phyloP scores from a whole-genome alignment of 2,888 invertebrate genomes.

The Patella pellucida region DNA sequence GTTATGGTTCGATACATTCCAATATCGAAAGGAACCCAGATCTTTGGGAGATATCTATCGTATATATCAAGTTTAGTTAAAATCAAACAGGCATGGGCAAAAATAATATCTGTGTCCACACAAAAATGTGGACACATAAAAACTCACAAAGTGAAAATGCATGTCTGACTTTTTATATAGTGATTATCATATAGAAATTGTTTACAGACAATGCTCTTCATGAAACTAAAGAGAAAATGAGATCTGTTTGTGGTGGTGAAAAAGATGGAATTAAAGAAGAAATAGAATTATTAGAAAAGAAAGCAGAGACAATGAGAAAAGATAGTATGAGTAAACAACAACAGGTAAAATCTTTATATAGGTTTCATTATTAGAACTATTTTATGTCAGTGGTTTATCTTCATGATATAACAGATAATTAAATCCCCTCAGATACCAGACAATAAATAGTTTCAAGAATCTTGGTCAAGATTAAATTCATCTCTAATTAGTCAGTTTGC shows the following conservation, averaged over 20 bases:
- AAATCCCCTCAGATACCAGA: too few relatives aligned
- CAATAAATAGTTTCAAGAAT: too few relatives aligned
- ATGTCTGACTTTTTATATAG: not conserved
- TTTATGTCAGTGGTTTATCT: too few relatives aligned
- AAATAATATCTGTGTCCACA: too few relatives aligned
- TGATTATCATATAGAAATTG: not conserved
- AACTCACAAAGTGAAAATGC: not conserved
- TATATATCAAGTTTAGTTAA: too few relatives aligned
- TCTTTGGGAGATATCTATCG: too few relatives aligned
- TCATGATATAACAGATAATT: too few relatives aligned
- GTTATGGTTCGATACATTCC: too few relatives aligned
- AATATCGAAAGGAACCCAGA: too few relatives aligned
- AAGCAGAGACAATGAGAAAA: conserved; percentile 13
- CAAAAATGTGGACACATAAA: not conserved
- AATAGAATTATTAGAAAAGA: conserved; percentile 14
- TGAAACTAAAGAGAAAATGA: conserved; percentile 20
- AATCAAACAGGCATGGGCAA: too few relatives aligned
- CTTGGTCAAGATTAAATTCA: too few relatives aligned
- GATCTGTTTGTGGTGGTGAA: conserved; percentile 22
- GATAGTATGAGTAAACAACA: not conserved
- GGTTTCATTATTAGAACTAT: not conserved
- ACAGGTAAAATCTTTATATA: not conserved
- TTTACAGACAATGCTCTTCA: conserved; percentile 23
- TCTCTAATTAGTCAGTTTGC: too few relatives aligned
- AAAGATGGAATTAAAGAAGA: conserved; percentile 14